Percentiles rank a stretch among this genome's conserved stretches.
These are phyloP conservation scores for Anolis carolinensis DNA, from an alignment of 2,113 vertebrate genomes.

Conservation along the genomic window DNA sequence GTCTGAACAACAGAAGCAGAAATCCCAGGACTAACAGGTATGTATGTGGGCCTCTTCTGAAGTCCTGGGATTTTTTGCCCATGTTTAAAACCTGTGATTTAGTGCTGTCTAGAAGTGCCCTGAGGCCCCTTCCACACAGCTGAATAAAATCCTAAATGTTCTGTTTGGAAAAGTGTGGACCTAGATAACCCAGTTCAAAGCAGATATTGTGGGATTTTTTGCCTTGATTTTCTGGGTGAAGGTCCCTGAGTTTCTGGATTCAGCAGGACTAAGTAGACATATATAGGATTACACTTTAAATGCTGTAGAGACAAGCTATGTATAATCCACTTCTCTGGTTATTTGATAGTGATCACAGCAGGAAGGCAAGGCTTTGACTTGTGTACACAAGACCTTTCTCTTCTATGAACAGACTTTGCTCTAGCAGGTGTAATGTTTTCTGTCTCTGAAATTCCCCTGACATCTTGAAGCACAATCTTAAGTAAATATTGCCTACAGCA, in stretches of 20 bases:
- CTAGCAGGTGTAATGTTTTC: not conserved
- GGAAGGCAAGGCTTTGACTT: not conserved
- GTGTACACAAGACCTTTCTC: not conserved
- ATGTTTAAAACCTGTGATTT: too few species aligned
- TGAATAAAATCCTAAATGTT: too few species aligned
- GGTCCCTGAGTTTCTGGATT: not conserved
- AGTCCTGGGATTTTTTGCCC: too few species aligned
- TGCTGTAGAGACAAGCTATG: not conserved
- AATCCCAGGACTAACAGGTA: too few species aligned
- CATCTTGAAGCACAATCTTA: not conserved
- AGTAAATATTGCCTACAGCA: not conserved
- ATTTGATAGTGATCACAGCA: not conserved
- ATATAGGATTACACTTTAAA: not conserved
- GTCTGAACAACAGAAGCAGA: too few species aligned
- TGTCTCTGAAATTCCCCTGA: not conserved
- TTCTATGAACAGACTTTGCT: constrained; percentile 1
- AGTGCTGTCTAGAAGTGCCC: too few species aligned
- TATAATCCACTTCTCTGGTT: not conserved
- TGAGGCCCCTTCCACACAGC: too few species aligned
- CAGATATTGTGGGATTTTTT: too few species aligned
- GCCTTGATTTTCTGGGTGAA: too few species aligned
- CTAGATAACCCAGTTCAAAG: too few species aligned
- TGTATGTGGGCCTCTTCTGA: too few species aligned
- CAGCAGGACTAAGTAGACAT: not conserved
- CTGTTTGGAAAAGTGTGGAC: too few species aligned